These are phyloP conservation scores for Tetragnatha montana DNA, from an alignment of 2,888 invertebrate genomes.

Conservation along the genomic window DNA sequence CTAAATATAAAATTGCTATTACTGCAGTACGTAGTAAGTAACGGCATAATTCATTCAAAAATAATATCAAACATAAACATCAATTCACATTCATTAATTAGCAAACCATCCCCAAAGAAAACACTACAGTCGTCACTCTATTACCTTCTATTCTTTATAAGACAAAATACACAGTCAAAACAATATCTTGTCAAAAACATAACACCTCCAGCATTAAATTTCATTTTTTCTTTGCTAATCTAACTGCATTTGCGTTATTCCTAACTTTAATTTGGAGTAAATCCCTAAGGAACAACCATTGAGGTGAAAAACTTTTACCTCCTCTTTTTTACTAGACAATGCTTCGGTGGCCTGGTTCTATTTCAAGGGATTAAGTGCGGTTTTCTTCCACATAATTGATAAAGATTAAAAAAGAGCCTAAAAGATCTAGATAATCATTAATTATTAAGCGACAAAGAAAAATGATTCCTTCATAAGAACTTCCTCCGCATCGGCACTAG, in stretches of 20 bases:
- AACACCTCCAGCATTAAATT: neutral
- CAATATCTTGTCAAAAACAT: neutral
- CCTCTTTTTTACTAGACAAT: conserved; percentile 33
- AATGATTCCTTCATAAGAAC: conserved; percentile 33
- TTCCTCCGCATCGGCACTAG: conserved; percentile 6
- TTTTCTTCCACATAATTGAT: conserved; percentile 63
- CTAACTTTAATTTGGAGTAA: conserved; percentile 8
- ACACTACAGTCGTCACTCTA: no score
- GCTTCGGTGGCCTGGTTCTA: conserved; percentile 32
- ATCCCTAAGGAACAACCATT: conserved; percentile 15
- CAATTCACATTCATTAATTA: no score
- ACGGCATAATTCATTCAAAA: no score
- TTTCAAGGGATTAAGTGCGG: conserved; percentile 53
- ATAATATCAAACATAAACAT: no score
- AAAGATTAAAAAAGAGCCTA: conserved; percentile 43
- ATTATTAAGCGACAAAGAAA: conserved; percentile 56
- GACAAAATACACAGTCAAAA: no score
- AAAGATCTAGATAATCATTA: conserved; percentile 64
- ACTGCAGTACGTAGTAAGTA: no score
- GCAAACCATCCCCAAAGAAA: no score
- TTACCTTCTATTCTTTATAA: no score
- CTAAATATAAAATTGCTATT: no score
- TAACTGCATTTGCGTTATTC: neutral
- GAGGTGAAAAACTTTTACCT: conserved; percentile 44
- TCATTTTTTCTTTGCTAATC: neutral